A percentile compares a stretch with the other conserved stretches of the same genome.
Evolutionary conservation across 2,113 vertebrate species (phyloP).

Genomic region (Mesitornis unicolor): DNA sequence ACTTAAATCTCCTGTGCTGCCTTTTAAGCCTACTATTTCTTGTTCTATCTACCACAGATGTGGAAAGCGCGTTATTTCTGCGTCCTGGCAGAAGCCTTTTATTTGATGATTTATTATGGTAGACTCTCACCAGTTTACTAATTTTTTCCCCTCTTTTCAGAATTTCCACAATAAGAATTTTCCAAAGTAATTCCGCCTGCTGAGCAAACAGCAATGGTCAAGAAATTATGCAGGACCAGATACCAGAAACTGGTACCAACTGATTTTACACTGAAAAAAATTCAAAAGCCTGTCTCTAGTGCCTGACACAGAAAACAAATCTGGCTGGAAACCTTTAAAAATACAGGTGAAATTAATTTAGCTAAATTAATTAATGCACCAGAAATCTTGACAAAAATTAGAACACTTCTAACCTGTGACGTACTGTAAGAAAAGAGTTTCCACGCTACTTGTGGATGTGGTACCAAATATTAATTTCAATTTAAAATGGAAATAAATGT

Average conservation of each 20-base stretch:
- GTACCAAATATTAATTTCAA: neutral
- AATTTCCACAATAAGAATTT: neutral
- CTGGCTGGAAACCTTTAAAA: neutral
- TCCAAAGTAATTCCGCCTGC: neutral
- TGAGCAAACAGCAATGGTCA: neutral
- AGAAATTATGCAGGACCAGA: neutral
- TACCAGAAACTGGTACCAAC: neutral
- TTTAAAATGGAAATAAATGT: neutral
- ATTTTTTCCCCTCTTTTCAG: neutral
- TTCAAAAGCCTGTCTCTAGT: neutral
- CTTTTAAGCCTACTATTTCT: neutral
- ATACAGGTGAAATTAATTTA: neutral
- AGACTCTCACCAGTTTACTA: neutral
- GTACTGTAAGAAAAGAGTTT: neutral
- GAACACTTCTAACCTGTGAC: neutral
- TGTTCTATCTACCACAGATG: neutral
- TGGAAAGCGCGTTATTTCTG: neutral
- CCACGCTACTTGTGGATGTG: neutral
- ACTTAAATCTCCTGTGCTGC: neutral
- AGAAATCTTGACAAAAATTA: neutral
- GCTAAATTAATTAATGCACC: neutral
- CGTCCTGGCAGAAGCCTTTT: neutral
- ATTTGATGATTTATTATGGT: neutral
- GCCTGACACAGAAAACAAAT: neutral
- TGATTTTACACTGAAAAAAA: neutral